Percentiles rank a stretch among this genome's conserved stretches.
Conservation (phyloP, 2,888 invertebrate species). For the Metallyticus violacea region DNA sequence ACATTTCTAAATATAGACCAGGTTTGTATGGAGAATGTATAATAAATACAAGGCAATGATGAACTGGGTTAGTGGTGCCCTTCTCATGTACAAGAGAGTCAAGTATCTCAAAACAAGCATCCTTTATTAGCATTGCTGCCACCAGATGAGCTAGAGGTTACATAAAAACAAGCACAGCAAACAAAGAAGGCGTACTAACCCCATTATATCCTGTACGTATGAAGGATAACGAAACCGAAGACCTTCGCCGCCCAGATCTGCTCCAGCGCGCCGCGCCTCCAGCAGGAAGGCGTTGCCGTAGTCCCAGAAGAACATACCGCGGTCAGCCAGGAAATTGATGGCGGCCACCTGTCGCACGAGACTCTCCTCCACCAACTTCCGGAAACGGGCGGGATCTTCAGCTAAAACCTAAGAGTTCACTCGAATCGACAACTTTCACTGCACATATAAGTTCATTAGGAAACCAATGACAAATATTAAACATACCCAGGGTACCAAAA, state of each 20-base stretch:
- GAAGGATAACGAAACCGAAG: constrained; percentile 54
- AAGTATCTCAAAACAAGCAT: neutral
- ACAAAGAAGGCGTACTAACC: constrained; percentile 41
- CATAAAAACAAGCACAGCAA: neutral
- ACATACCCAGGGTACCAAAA: too few relatives aligned
- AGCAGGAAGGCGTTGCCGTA: constrained; percentile 63
- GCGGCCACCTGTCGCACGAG: constrained; percentile 55
- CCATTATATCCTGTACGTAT: constrained; percentile 64
- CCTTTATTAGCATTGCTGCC: too few relatives aligned
- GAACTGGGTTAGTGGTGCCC: too few relatives aligned
- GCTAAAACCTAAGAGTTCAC: constrained; percentile 51
- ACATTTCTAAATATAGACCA: too few relatives aligned
- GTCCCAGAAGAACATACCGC: constrained; percentile 59
- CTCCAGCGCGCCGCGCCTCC: constrained; percentile 56
- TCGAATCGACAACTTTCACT: too few relatives aligned
- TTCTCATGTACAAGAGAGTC: neutral
- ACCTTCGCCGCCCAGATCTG: constrained; percentile 43
- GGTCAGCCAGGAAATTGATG: constrained; percentile 50
- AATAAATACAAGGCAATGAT: too few relatives aligned
- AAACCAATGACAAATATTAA: too few relatives aligned
- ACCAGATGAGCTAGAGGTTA: too few relatives aligned
- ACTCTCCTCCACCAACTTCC: constrained; percentile 52
- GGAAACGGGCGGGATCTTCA: constrained; percentile 50
- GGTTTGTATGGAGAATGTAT: too few relatives aligned
- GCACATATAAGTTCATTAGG: too few relatives aligned